A percentile compares a stretch with the other conserved stretches of the same genome.
phyloP scores from a whole-genome alignment of 2,888 invertebrate species.

The Ennomos erosarius region DNA sequence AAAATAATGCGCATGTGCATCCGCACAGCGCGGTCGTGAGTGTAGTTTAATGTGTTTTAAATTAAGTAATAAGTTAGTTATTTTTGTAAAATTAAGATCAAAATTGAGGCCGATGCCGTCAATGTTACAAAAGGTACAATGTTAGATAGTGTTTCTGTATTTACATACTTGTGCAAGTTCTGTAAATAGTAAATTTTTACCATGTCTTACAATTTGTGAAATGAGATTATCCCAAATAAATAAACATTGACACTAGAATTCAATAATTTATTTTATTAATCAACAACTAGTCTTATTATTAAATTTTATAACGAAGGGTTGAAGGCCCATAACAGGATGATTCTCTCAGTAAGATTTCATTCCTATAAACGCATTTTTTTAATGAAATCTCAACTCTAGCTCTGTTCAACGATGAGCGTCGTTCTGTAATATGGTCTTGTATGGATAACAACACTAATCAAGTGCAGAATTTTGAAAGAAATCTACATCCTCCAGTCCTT shows the following conservation, averaged over 20 bases:
- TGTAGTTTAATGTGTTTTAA: constrained; percentile 71
- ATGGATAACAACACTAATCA: too few relatives aligned
- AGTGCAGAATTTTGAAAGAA: constrained; percentile 74
- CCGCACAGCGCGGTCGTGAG: constrained; percentile 60
- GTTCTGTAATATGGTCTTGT: too few relatives aligned
- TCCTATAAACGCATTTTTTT: too few relatives aligned
- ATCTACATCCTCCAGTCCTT: constrained; percentile 86
- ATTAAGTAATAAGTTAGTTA: constrained; percentile 73
- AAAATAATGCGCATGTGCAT: constrained; percentile 54
- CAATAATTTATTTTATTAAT: constrained; percentile 31
- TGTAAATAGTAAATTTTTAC: constrained; percentile 83
- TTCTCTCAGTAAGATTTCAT: too few relatives aligned
- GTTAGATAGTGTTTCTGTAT: constrained; percentile 69
- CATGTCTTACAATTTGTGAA: constrained; percentile 78
- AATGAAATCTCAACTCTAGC: too few relatives aligned
- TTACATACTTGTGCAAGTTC: constrained; percentile 60
- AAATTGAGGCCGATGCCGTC: constrained; percentile 67
- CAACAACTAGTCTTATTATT: constrained; percentile 34
- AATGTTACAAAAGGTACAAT: constrained; percentile 79
- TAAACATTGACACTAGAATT: constrained; percentile 74
- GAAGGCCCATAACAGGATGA: too few relatives aligned
- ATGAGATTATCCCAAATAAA: constrained; percentile 83
- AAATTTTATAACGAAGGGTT: too few relatives aligned
- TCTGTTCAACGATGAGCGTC: too few relatives aligned
- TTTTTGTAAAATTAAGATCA: constrained; percentile 77